Conservation (phyloP, 2,888 invertebrate genomes). For the Nebria salina region DNA sequence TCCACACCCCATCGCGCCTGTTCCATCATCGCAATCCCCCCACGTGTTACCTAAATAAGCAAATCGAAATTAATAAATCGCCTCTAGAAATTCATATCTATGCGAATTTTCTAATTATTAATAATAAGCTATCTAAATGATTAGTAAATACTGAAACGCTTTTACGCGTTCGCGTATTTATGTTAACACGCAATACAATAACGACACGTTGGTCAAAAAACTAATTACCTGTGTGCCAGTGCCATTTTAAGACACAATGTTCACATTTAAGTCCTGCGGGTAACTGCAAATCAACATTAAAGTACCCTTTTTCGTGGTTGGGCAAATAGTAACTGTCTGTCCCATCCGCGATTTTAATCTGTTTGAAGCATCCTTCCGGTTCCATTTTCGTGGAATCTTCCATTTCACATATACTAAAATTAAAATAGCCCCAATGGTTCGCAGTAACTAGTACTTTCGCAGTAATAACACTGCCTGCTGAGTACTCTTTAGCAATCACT, state of each 20-base stretch:
- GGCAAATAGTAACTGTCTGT: conserved; percentile 50
- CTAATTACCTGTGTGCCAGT: conserved; percentile 56
- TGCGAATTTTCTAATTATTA: neutral
- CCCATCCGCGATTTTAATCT: conserved; percentile 51
- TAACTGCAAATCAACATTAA: conserved; percentile 52
- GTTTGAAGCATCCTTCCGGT: conserved; percentile 54
- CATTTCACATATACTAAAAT: conserved; percentile 45
- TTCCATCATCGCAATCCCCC: conserved; percentile 59
- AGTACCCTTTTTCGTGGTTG: conserved; percentile 48
- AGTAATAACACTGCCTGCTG: conserved; percentile 55
- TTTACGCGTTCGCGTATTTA: neutral
- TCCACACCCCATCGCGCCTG: conserved; percentile 57
- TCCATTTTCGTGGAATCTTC: conserved; percentile 50
- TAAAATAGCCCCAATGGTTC: conserved; percentile 59
- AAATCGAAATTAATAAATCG: neutral
- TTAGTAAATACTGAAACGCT: neutral
- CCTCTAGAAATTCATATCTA: neutral
- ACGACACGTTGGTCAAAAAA: too few species aligned
- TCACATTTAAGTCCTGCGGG: conserved; percentile 56
- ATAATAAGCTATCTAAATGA: neutral
- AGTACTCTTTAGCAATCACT: conserved; percentile 58
- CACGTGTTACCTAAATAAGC: conserved; percentile 58
- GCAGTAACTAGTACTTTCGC: conserved; percentile 59
- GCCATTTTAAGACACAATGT: conserved; percentile 60
- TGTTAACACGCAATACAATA: too few species aligned